Percentiles rank a stretch among this genome's conserved stretches.
Conservation (phyloP, 2,113 vertebrate genomes). For the Opisthocomus hoazin region DNA sequence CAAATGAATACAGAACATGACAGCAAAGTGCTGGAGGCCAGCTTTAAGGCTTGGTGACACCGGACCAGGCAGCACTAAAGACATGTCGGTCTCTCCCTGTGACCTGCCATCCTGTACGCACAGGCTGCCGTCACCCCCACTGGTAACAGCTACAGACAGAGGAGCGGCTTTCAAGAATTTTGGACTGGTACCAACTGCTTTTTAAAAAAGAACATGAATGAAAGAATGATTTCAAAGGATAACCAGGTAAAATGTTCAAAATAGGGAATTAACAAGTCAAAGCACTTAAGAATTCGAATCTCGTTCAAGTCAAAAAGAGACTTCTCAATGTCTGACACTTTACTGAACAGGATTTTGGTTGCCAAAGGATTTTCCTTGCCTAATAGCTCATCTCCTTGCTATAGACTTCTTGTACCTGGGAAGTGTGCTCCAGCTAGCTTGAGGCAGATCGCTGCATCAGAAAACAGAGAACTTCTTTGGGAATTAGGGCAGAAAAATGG, state of each 20-base stretch:
- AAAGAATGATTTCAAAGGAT: background rate
- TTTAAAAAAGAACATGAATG: background rate
- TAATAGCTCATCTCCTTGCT: background rate
- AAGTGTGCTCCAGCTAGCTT: background rate
- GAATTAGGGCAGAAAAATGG: background rate
- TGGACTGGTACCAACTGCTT: background rate
- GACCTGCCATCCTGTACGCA: background rate
- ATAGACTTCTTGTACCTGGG: background rate
- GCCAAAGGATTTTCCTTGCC: background rate
- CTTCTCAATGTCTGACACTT: background rate
- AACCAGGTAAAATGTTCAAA: background rate
- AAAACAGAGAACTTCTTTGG: background rate
- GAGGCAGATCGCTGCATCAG: background rate
- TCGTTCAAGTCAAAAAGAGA: background rate
- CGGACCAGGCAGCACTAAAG: background rate
- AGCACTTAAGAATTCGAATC: background rate
- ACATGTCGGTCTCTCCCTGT: background rate
- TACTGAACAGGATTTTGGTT: background rate
- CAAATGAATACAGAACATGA: background rate
- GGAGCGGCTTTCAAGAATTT: background rate
- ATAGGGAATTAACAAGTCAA: background rate
- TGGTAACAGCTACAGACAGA: background rate
- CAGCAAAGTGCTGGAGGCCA: conserved; percentile 3
- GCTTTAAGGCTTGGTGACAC: background rate
- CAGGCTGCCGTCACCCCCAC: background rate